phyloP scores from a whole-genome alignment of 2,113 vertebrate species.

The Myocastor coypus region DNA sequence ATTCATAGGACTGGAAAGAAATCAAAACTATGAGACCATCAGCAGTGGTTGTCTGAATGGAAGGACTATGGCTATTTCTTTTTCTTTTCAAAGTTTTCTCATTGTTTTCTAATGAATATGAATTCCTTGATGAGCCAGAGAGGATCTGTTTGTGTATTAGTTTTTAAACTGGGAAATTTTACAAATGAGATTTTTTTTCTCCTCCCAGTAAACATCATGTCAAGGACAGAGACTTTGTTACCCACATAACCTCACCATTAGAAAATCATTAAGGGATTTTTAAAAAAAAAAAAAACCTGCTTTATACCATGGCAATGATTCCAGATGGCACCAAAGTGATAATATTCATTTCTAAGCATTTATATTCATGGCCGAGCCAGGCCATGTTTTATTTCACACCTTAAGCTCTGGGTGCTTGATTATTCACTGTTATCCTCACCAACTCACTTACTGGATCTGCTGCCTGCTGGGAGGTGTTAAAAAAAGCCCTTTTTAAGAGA shows the following conservation, averaged over 20 bases:
- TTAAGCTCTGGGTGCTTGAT: slow-evolving; percentile 72
- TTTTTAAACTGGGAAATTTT: neutral
- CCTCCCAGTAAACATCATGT: neutral
- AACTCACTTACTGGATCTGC: slow-evolving; percentile 80
- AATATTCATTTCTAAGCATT: slow-evolving; percentile 46
- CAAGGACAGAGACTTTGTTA: slow-evolving; percentile 15
- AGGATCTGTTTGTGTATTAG: neutral
- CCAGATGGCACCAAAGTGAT: slow-evolving; percentile 32
- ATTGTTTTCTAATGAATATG: neutral
- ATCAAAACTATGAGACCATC: neutral
- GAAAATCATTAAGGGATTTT: neutral
- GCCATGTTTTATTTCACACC: slow-evolving; percentile 72
- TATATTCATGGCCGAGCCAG: slow-evolving; percentile 67
- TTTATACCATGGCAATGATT: slow-evolving; percentile 27
- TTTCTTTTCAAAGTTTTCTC: neutral
- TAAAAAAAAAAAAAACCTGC: neutral
- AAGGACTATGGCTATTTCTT: neutral
- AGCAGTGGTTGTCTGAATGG: neutral
- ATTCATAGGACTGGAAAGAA: slow-evolving; percentile 16
- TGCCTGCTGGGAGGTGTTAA: slow-evolving; percentile 85
- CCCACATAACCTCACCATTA: neutral
- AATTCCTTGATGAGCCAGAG: neutral
- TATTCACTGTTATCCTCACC: slow-evolving; percentile 82
- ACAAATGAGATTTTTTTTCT: neutral
- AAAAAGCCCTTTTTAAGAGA: slow-evolving; percentile 84